A percentile compares a stretch with the other conserved stretches of the same genome.
phyloP scores from a whole-genome alignment of 2,888 invertebrate genomes.

The Drosophila buzzatii region DNA sequence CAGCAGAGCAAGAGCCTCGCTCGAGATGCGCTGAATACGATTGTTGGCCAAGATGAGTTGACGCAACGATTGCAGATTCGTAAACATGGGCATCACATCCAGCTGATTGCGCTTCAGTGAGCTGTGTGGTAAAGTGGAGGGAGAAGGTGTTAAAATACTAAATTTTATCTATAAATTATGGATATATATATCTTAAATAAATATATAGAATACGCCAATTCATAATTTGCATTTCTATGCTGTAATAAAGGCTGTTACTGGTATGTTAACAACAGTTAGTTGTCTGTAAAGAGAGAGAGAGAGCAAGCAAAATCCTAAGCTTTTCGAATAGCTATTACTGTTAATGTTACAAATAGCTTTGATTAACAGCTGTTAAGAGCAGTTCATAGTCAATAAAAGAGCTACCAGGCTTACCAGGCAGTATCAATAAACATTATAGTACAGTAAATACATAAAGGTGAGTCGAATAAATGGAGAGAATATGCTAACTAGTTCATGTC shows the following conservation, averaged over 20 bases:
- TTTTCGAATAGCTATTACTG: not conserved
- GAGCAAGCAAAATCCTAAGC: not conserved
- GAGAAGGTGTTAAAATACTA: not conserved
- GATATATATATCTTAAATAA: not conserved
- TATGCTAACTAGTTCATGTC: not conserved
- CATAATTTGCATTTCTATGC: too few relatives aligned
- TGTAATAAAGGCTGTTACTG: not conserved
- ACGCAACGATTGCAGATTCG: constrained; percentile 90
- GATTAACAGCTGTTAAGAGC: not conserved
- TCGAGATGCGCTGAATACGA: constrained; percentile 91
- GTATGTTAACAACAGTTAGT: not conserved
- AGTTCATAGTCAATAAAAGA: not conserved
- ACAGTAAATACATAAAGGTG: not conserved
- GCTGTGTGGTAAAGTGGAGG: constrained; percentile 44
- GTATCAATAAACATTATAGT: not conserved
- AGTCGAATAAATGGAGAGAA: not conserved
- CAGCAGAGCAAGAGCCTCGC: constrained; percentile 95
- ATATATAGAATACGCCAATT: not conserved
- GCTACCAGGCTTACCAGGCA: not conserved
- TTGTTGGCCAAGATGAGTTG: constrained; percentile 93
- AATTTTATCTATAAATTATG: not conserved
- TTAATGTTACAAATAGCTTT: not conserved
- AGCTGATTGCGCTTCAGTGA: constrained; percentile 92
- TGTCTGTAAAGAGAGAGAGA: not conserved
- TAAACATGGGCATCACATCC: constrained; percentile 91